Conservation (phyloP, 2,797 vertebrate genomes). For the Melanotaenia trifasciata region DNA sequence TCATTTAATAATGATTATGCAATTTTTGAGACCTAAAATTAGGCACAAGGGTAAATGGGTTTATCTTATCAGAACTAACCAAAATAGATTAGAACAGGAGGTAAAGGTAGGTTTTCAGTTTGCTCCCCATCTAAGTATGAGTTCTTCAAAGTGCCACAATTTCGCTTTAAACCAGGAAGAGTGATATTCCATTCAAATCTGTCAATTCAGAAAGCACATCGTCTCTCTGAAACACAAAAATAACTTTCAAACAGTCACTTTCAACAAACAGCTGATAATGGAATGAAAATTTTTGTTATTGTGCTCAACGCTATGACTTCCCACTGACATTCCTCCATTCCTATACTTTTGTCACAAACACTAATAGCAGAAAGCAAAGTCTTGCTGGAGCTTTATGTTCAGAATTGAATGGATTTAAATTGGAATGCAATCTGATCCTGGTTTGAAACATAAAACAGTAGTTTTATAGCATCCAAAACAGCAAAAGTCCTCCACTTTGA, state of each 20-base stretch:
- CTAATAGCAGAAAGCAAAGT: background rate
- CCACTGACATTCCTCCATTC: too few relatives aligned
- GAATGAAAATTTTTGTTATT: background rate
- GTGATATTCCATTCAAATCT: constrained; percentile 8
- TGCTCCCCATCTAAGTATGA: constrained; percentile 10
- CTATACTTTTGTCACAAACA: background rate
- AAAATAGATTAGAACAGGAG: background rate
- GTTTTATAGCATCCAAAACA: constrained; percentile 13
- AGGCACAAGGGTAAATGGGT: too few relatives aligned
- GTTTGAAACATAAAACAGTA: background rate
- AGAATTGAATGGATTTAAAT: constrained; percentile 17
- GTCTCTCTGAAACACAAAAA: background rate
- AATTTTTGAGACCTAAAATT: too few relatives aligned
- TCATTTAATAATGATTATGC: too few relatives aligned
- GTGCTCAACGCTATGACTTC: constrained; percentile 1
- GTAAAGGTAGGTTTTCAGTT: constrained; percentile 34
- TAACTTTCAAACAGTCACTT: background rate
- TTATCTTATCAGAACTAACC: background rate
- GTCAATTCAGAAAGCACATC: constrained; percentile 24
- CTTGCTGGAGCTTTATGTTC: background rate
- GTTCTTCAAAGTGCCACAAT: constrained; percentile 13
- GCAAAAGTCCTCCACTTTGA: constrained; percentile 28
- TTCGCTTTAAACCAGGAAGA: constrained; percentile 23
- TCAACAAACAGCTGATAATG: background rate
- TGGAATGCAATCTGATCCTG: constrained; percentile 12